Base-by-base conservation (phyloP, 37 sponge, comb jelly and placozoan genomes). In the Ianthella basta region DNA sequence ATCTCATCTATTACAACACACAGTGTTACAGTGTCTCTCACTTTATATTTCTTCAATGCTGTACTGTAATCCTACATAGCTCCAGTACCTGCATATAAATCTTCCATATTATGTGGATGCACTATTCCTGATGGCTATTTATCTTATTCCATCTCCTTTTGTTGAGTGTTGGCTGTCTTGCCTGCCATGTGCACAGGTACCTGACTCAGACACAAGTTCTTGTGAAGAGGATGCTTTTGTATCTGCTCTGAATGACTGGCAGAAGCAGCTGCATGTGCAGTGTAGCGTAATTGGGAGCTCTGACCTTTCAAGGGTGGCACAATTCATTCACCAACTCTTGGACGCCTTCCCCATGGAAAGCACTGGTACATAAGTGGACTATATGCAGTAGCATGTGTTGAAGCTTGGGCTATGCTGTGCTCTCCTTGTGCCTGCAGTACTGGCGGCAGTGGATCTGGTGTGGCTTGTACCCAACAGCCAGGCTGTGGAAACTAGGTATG, bases 391-490 rank as follows among this genome's bases (percentile, higher is more conserved):
- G 34, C 70, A 16, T 30, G 34, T 69, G 70, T 69, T 34, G 35
- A 23, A 61, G 14, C 4, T 4, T 4, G 4, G 2, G 25, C 63
- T 61, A 25, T 61, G 8, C 8, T 44, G 50, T 44, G 50, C 50
- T 44, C 50, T 69, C 2, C 34, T 69, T 33, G 1, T 69, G 33
- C 27, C 35, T 6, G 6, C 34, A 69, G 70, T 69, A 6, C 34
- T 35, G 34, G 34, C 70, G 10, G 29, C 70, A 69, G 34, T 69
- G 33, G 18, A 69, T 30, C 70, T 69, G 70, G 18, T 69, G 34
- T 69, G 70, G 70, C 4, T 69, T 18, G 70, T 69, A 6, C 70
- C 70, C 29, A 69, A 30, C 29, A 69, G 70, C 27, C 35, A 35
- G 19, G 29, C 70, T 18, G 29, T 69, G 29, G 34, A 30, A 1